Percentiles rank a stretch among this genome's conserved stretches.
phyloP scores from a whole-genome alignment of 2,113 vertebrate species.

The Loxodonta africana region DNA sequence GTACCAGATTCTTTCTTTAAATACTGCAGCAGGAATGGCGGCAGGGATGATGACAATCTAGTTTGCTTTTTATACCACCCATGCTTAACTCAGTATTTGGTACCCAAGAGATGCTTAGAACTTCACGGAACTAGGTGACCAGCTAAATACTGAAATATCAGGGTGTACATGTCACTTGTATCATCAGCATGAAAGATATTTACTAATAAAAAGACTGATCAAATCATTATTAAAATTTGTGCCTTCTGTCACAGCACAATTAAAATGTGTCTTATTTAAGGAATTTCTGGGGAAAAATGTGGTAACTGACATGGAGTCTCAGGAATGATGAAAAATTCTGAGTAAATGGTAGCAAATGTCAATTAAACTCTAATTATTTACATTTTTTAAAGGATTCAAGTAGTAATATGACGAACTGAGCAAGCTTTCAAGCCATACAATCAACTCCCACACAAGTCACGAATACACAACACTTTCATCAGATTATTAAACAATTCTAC shows the following conservation, averaged over 20 bases:
- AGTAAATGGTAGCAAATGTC: conserved; percentile 34
- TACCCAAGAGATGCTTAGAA: not conserved
- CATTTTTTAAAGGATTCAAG: conserved; percentile 48
- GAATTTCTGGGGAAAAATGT: conserved; percentile 10
- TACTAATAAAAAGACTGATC: not conserved
- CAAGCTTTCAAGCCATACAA: conserved; percentile 18
- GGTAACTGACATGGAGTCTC: not conserved
- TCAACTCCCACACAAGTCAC: conserved; percentile 27
- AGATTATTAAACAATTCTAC: conserved; percentile 28
- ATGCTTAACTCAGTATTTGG: not conserved
- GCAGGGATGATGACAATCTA: not conserved
- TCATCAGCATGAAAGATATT: not conserved
- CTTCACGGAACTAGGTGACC: not conserved
- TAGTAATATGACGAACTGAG: not conserved
- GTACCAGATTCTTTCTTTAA: not conserved
- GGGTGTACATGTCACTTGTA: no score
- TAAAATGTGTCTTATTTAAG: conserved; percentile 12
- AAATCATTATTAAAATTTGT: not conserved
- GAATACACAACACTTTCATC: not conserved
- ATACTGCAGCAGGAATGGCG: no score
- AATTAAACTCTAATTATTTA: conserved; percentile 65
- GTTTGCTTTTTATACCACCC: not conserved
- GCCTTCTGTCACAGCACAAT: not conserved
- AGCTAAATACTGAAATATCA: not conserved
- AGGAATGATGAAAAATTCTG: conserved; percentile 10